Evolutionary conservation across 1,140 invertebrate species (phyloP).

Genomic region (Solen grandis): DNA sequence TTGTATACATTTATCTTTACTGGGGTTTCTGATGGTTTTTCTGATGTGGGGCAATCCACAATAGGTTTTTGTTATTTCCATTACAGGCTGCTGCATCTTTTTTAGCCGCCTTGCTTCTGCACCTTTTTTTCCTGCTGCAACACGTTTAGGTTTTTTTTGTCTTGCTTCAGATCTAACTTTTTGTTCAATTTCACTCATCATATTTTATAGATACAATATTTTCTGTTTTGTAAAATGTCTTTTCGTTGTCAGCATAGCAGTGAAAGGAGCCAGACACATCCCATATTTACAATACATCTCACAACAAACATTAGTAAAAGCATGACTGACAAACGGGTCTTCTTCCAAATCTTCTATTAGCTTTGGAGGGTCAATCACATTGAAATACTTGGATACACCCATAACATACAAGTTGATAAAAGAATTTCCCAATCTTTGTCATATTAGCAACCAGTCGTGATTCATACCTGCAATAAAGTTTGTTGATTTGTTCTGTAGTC

Average conservation of each 20-base stretch:
- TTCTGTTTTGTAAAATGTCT: background rate
- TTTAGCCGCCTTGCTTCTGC: background rate
- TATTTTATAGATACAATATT: conserved; percentile 1
- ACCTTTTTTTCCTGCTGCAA: conserved; percentile 6
- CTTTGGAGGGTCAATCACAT: no score
- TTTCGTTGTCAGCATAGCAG: conserved; percentile 9
- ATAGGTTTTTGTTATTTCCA: background rate
- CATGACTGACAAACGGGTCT: conserved; percentile 19
- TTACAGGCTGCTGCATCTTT: background rate
- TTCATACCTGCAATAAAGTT: conserved; percentile 46
- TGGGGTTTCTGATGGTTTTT: background rate
- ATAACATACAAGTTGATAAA: no score
- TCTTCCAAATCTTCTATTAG: no score
- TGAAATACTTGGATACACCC: no score
- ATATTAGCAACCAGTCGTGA: conserved; percentile 23
- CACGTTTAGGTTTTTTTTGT: conserved; percentile 2
- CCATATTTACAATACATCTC: no score
- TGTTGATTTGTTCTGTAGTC: conserved; percentile 32
- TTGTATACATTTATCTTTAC: no score
- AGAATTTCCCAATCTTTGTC: conserved; percentile 41
- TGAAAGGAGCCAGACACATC: conserved; percentile 30
- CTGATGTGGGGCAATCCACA: background rate
- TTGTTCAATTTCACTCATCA: conserved; percentile 13
- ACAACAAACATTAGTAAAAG: conserved; percentile 6
- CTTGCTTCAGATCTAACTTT: conserved; percentile 1